Evolutionary conservation across 2,888 invertebrate species (phyloP).

Genomic region (Halictus quadricinctus): DNA sequence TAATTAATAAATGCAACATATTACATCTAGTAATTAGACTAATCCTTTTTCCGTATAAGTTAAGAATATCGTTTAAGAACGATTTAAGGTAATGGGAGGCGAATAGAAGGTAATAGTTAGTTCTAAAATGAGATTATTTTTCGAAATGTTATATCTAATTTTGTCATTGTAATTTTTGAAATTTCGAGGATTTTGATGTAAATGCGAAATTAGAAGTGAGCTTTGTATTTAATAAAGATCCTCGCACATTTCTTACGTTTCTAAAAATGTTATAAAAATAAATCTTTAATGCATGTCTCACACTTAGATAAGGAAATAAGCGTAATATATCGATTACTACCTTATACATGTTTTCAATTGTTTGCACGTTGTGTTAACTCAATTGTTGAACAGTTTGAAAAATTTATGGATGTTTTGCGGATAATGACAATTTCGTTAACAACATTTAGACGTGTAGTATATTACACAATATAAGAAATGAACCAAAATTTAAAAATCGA

Average conservation of each 20-base stretch:
- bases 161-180: not conserved
- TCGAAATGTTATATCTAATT: not conserved
- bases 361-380: constrained; percentile 32
- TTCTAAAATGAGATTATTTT: not conserved
- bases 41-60: not conserved
- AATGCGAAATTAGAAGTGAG: not conserved
- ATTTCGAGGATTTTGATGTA: not conserved
- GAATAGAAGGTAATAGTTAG: not conserved
- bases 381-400: not conserved
- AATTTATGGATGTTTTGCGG: not conserved
- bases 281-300: constrained; percentile 56
- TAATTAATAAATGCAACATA: not conserved
- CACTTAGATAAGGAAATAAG: constrained; percentile 40
- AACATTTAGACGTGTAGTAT: constrained; percentile 34
- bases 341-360: constrained; percentile 34
- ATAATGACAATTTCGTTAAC: not conserved
- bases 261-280: constrained; percentile 24
- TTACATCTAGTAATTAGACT: not conserved
- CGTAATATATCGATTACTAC: constrained; percentile 38
- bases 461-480: constrained; percentile 20
- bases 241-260: constrained; percentile 23
- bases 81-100: not conserved
- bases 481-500: constrained; percentile 33
- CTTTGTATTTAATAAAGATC: constrained; percentile 37
- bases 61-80: not conserved